Percentiles rank a stretch among this genome's conserved stretches.
Evolutionary conservation across 2,797 vertebrate species (phyloP).

Genomic region (Menidia menidia): DNA sequence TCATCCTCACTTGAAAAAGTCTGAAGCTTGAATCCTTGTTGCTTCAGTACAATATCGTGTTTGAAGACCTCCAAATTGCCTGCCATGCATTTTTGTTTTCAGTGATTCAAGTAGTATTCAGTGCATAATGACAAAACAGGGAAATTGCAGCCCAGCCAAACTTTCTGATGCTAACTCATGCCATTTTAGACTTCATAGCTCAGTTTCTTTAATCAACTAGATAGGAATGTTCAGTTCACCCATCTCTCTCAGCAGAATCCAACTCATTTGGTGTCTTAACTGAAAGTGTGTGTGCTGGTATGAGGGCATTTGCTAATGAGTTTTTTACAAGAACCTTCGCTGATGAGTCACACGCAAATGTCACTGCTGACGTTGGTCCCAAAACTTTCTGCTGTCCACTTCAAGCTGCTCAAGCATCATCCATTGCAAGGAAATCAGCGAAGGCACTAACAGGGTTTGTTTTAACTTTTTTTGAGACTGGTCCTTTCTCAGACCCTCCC

Average conservation of each 20-base stretch:
- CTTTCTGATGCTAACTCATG: not conserved
- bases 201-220: not conserved
- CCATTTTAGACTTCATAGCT: constrained; percentile 2
- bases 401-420: not conserved
- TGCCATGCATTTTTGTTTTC: not conserved
- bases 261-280: not conserved
- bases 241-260: not conserved
- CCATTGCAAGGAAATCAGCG: not conserved
- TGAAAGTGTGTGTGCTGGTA: not conserved
- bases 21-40: constrained; percentile 5
- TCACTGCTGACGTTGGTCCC: not conserved
- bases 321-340: not conserved
- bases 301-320: not conserved
- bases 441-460: not conserved
- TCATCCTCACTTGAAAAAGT: constrained; percentile 15
- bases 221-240: not conserved
- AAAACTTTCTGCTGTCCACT: not conserved
- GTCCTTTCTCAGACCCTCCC: no score
- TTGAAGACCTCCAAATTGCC: not conserved
- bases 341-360: not conserved
- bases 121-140: constrained; percentile 9
- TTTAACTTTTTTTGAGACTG: not conserved
- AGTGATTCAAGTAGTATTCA: constrained; percentile 6
- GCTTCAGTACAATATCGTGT: constrained; percentile 2
- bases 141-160: not conserved